Percentiles rank a stretch among this genome's conserved stretches.
Conservation (phyloP, 1,140 invertebrate genomes). For the Drosophila bocki region DNA sequence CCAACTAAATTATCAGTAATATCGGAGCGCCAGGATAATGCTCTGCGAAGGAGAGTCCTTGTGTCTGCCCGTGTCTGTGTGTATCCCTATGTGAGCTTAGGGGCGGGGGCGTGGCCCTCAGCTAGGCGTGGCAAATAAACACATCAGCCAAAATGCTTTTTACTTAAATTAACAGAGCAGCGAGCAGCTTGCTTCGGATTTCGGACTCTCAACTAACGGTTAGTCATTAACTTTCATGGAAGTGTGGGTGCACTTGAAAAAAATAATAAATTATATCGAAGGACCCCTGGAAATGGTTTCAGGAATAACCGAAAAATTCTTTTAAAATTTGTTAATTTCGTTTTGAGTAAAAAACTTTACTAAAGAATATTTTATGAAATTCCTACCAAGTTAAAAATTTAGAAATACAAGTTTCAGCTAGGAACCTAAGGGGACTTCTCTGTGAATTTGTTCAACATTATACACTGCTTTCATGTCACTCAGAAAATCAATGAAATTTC, state of each 20-base stretch:
- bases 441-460: not conserved
- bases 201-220: constrained; percentile 60
- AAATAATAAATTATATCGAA: not conserved
- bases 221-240: constrained; percentile 68
- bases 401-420: too few relatives aligned
- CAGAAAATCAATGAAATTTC: constrained; percentile 63
- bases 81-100: not conserved
- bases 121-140: constrained; percentile 79
- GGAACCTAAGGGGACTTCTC: not conserved
- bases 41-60: constrained; percentile 11
- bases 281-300: not conserved
- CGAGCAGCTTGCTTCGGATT: constrained; percentile 70
- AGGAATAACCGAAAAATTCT: too few relatives aligned
- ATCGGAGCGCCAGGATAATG: constrained; percentile 55
- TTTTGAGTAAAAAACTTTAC: not conserved
- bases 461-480: not conserved
- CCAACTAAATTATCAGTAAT: constrained; percentile 84
- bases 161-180: constrained; percentile 78
- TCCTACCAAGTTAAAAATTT: too few relatives aligned
- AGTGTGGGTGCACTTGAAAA: constrained; percentile 17
- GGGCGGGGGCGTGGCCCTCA: constrained; percentile 23
- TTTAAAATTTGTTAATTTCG: not conserved
- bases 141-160: constrained; percentile 82
- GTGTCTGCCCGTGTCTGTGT: constrained; percentile 5
- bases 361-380: too few relatives aligned